phyloP scores from a whole-genome alignment of 37 sponge, comb jelly and placozoan genomes.

The Ianthella basta region DNA sequence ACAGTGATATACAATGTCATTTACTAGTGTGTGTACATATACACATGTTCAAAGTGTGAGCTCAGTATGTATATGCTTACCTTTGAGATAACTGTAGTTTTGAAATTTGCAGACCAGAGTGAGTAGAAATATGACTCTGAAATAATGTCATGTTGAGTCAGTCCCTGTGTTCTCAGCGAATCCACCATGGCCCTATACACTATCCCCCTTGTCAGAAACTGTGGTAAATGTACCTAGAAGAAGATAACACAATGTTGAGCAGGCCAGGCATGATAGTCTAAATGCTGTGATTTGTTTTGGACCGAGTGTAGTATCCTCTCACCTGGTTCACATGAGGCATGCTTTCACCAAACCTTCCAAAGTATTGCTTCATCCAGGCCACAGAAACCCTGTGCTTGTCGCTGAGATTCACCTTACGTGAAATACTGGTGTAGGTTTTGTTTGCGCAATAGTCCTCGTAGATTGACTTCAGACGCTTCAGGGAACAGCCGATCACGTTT shows the following conservation, averaged over 20 bases:
- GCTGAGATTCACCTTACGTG: slow-evolving; percentile 1
- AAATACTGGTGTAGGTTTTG: neutral
- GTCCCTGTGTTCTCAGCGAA: slow-evolving; percentile 26
- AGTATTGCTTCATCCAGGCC: slow-evolving; percentile 61
- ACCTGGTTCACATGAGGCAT: slow-evolving; percentile 51
- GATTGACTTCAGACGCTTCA: slow-evolving; percentile 6
- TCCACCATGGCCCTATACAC: slow-evolving; percentile 43
- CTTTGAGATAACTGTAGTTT: slow-evolving; percentile 53
- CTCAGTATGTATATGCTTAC: slow-evolving; percentile 21
- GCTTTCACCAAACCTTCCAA: slow-evolving; percentile 43
- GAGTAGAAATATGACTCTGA: slow-evolving; percentile 50
- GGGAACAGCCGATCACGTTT: neutral
- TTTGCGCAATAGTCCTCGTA: slow-evolving; percentile 20
- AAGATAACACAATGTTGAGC: neutral
- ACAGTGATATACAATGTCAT: too few relatives aligned
- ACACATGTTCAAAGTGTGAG: neutral
- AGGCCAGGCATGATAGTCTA: neutral
- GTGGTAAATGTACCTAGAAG: slow-evolving; percentile 43
- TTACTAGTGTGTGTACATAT: too few relatives aligned
- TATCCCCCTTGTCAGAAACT: slow-evolving; percentile 37
- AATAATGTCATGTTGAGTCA: neutral
- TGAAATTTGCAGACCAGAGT: slow-evolving; percentile 32
- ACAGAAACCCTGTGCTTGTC: slow-evolving; percentile 16
- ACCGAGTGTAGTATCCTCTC: neutral
- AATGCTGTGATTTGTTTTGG: neutral